Evolutionary conservation across 2,113 vertebrate species (phyloP).

Genomic region (Python bivittatus): DNA sequence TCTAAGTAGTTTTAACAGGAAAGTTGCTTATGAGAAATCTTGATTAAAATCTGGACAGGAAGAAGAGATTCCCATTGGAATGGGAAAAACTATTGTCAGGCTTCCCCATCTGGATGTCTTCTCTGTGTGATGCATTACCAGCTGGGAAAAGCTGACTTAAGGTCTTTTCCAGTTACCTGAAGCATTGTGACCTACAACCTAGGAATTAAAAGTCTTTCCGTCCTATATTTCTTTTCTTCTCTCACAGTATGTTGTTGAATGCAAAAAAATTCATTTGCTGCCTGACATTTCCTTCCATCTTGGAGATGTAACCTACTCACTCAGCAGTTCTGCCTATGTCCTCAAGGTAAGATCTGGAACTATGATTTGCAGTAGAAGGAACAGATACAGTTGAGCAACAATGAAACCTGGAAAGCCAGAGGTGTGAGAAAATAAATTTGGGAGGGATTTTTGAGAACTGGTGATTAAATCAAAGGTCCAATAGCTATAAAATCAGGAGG

Average conservation of each 20-base stretch:
- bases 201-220: not conserved
- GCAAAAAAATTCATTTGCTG: conserved; percentile 81
- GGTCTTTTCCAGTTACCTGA: not conserved
- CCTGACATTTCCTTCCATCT: conserved; percentile 91
- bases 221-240: not conserved
- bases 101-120: not conserved
- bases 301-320: conserved; percentile 80
- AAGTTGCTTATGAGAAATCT: not conserved
- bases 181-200: not conserved
- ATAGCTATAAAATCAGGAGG: not conserved
- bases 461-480: not conserved
- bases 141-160: not conserved
- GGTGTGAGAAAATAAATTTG: not conserved
- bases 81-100: not conserved
- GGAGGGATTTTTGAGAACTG: not conserved
- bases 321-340: conserved; percentile 85
- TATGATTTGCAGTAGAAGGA: not conserved
- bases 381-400: not conserved
- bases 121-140: not conserved
- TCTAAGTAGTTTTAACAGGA: not conserved
- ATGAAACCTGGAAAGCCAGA: not conserved
- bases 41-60: not conserved
- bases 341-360: conserved; percentile 77
- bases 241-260: conserved; percentile 86
- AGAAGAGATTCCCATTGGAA: not conserved